Conservation (phyloP, 2,888 invertebrate species). For the Lasioglossum malachurum region DNA sequence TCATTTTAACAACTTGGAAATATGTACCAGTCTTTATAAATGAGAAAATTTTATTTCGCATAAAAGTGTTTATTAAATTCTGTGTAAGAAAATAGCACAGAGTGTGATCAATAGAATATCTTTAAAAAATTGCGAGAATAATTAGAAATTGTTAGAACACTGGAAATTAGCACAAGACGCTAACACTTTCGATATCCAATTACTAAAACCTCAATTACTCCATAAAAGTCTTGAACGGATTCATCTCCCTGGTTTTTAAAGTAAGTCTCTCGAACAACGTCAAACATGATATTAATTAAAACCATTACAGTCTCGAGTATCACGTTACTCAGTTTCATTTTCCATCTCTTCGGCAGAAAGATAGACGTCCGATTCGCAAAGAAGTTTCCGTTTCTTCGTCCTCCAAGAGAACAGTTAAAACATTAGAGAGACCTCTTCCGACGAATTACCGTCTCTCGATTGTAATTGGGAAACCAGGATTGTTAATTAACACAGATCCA, state of each 20-base stretch:
- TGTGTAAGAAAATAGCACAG: background rate
- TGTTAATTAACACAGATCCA: constrained; percentile 35
- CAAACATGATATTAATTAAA: constrained; percentile 2
- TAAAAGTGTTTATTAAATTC: background rate
- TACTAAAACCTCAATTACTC: background rate
- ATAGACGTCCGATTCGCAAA: background rate
- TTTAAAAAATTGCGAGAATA: background rate
- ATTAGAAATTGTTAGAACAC: background rate
- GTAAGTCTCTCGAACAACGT: background rate
- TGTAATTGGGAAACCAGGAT: background rate
- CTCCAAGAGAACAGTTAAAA: background rate
- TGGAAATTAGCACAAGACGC: background rate
- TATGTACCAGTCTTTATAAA: background rate
- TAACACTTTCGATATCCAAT: background rate
- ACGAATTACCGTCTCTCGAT: constrained; percentile 14
- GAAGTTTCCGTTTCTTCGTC: background rate
- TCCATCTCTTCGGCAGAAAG: background rate
- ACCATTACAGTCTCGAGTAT: background rate
- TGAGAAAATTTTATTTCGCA: background rate
- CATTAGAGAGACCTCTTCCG: background rate
- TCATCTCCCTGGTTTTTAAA: background rate
- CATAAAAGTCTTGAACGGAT: too few species aligned
- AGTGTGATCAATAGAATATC: background rate
- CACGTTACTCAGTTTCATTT: background rate
- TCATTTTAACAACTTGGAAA: background rate